A percentile compares a stretch with the other conserved stretches of the same genome.
phyloP scores from a whole-genome alignment of 35 echinoderm and acorn worm genomes.

The Anneissia japonica region DNA sequence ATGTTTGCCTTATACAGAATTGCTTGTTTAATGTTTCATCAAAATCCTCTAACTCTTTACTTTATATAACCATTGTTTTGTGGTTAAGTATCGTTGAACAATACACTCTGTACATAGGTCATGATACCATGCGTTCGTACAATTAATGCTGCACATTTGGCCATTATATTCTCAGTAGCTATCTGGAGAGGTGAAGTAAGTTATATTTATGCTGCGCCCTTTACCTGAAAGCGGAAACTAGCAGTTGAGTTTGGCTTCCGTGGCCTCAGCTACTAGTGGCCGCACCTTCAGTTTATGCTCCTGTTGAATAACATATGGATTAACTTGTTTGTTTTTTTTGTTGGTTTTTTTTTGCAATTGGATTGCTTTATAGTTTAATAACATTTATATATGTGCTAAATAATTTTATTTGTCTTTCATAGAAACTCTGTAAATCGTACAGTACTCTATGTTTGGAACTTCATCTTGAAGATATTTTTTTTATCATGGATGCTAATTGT shows the following conservation, averaged over 20 bases:
- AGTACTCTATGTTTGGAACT: too few relatives aligned
- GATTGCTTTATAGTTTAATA: too few relatives aligned
- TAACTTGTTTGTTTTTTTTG: too few relatives aligned
- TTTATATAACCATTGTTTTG: not conserved
- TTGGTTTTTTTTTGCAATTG: too few relatives aligned
- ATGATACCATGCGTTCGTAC: not conserved
- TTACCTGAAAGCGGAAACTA: not conserved
- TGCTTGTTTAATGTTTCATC: not conserved
- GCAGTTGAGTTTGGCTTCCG: not conserved
- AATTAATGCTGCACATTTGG: not conserved
- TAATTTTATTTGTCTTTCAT: too few relatives aligned
- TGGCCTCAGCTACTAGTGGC: not conserved
- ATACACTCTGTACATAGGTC: not conserved
- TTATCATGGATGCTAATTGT: too few relatives aligned
- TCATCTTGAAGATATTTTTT: too few relatives aligned
- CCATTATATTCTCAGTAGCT: not conserved
- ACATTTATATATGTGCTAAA: too few relatives aligned
- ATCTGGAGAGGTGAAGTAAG: not conserved
- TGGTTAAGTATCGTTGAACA: not conserved
- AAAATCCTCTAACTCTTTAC: not conserved
- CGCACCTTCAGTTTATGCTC: not conserved
- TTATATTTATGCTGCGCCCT: not conserved
- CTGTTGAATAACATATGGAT: not conserved
- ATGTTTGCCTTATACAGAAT: not conserved
- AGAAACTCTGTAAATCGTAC: too few relatives aligned